Conservation (phyloP, 2,797 vertebrate genomes). For the Morus bassanus region DNA sequence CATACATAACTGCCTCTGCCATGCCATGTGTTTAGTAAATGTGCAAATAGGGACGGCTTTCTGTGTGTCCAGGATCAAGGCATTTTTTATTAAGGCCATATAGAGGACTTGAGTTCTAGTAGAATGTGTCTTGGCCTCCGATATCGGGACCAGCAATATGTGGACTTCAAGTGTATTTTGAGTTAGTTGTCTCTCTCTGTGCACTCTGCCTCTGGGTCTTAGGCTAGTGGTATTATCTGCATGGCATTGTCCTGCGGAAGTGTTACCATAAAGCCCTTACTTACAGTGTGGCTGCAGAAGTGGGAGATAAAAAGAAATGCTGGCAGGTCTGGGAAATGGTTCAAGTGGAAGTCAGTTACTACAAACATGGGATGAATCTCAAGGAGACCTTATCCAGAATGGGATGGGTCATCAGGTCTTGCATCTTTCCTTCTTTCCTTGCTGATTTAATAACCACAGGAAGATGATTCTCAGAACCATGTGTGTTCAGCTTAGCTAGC, state of each 20-base stretch:
- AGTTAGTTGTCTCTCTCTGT: not conserved
- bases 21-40: not conserved
- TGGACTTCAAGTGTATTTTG: not conserved
- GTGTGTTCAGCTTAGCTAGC: not conserved
- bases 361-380: not conserved
- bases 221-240: not conserved
- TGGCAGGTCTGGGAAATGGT: not conserved
- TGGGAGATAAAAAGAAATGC: not conserved
- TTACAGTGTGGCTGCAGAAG: not conserved
- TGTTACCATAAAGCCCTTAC: not conserved
- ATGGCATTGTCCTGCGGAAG: not conserved
- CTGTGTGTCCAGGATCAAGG: not conserved
- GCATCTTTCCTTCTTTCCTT: not conserved
- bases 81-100: not conserved
- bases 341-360: not conserved
- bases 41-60: not conserved
- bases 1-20: not conserved
- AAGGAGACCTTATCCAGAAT: not conserved
- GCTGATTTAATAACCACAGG: not conserved
- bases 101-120: not conserved
- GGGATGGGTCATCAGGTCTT: not conserved
- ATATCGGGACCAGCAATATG: rapidly evolving
- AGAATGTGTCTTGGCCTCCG: rapidly evolving
- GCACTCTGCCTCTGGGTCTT: not conserved
- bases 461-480: not conserved